Evolutionary conservation across 2,797 vertebrate species (phyloP).

Genomic region (Myotis findleyi): DNA sequence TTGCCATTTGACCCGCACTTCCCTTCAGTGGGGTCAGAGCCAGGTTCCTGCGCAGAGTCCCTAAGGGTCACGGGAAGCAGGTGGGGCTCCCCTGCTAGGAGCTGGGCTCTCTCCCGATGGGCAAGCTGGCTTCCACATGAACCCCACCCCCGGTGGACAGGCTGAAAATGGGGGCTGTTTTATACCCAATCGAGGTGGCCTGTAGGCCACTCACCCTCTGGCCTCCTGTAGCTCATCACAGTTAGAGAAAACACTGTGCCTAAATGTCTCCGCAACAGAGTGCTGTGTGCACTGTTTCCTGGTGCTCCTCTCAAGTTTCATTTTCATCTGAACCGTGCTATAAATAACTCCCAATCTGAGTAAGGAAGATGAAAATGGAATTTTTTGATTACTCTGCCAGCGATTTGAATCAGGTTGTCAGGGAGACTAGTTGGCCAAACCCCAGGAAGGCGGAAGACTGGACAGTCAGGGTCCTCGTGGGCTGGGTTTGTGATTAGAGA

Average conservation of each 20-base stretch:
- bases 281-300: not conserved
- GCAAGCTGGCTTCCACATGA: too few species aligned
- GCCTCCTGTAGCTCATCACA: not conserved
- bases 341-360: constrained; percentile 22
- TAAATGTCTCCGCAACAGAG: not conserved
- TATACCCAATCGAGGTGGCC: rapidly evolving
- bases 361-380: not conserved
- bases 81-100: not conserved
- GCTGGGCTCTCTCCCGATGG: not conserved
- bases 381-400: not conserved
- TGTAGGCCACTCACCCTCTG: not conserved
- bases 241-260: not conserved
- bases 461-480: not conserved
- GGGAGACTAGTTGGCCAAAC: not conserved
- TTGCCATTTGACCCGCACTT: not conserved
- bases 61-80: not conserved
- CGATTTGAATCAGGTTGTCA: not conserved
- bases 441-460: not conserved
- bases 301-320: not conserved
- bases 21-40: not conserved
- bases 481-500: not conserved
- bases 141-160: too few species aligned
- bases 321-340: not conserved
- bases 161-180: not conserved
- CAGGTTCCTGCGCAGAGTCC: not conserved